A percentile compares a stretch with the other conserved stretches of the same genome.
These are phyloP conservation scores for Pentamera pediparva DNA, from an alignment of 53 echinoderm and acorn worm species.

Conservation along the genomic window DNA sequence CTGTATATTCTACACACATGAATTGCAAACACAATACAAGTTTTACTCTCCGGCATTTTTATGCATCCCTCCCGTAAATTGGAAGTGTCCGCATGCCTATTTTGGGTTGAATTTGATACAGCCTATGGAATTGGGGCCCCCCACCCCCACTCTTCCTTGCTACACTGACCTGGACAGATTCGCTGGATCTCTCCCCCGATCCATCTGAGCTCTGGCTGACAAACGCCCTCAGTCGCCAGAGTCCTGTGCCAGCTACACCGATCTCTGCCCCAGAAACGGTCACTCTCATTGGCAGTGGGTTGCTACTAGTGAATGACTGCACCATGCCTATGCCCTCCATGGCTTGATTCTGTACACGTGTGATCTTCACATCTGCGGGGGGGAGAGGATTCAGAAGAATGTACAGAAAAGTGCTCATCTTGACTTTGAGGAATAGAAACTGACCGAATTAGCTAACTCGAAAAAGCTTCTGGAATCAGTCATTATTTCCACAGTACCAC, in stretches of 20 bases:
- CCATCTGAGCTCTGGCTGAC: conserved; percentile 68
- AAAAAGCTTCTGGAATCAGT: too few relatives aligned
- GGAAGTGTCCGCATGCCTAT: too few relatives aligned
- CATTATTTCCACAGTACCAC: too few relatives aligned
- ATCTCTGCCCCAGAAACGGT: conserved; percentile 50
- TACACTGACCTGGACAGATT: conserved; percentile 51
- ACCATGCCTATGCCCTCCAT: conserved; percentile 51
- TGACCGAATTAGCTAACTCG: too few relatives aligned
- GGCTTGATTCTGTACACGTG: conserved; percentile 5
- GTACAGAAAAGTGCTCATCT: not conserved
- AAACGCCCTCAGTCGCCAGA: conserved; percentile 71
- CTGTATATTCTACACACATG: too few relatives aligned
- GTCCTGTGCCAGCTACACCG: conserved; percentile 58
- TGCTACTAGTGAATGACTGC: conserved; percentile 45
- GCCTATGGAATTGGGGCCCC: too few relatives aligned
- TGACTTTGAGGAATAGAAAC: too few relatives aligned
- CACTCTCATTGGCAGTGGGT: conserved; percentile 53
- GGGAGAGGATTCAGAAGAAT: not conserved
- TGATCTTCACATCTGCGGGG: conserved; percentile 29
- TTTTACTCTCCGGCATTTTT: too few relatives aligned
- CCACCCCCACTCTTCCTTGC: not conserved
- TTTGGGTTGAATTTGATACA: too few relatives aligned
- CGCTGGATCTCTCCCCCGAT: conserved; percentile 60
- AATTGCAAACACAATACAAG: too few relatives aligned
- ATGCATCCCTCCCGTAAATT: too few relatives aligned